A percentile compares a stretch with the other conserved stretches of the same genome.
phyloP scores from a whole-genome alignment of 2,113 vertebrate genomes.

The Phalacrocorax pelagicus region DNA sequence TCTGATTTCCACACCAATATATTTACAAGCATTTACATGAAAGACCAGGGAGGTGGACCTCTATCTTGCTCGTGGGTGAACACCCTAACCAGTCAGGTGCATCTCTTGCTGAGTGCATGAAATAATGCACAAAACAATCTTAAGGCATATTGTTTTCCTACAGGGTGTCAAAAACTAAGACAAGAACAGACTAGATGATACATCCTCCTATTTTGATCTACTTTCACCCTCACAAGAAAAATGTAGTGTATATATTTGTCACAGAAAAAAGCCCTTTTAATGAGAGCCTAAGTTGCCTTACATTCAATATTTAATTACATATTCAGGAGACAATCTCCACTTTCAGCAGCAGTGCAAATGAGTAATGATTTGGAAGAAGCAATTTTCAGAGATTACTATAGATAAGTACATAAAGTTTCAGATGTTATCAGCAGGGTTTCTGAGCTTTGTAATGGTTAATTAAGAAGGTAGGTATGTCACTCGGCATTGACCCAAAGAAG shows the following conservation, averaged over 20 bases:
- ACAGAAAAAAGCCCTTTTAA: not conserved
- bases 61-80: not conserved
- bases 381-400: not conserved
- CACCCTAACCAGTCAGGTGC: not conserved
- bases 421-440: not conserved
- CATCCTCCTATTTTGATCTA: not conserved
- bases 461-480: not conserved
- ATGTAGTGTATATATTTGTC: not conserved
- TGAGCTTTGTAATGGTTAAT: not conserved
- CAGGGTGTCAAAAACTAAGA: not conserved
- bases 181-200: not conserved
- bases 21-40: not conserved
- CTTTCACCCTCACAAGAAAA: not conserved
- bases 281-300: not conserved
- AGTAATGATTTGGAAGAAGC: not conserved
- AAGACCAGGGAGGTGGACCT: not conserved
- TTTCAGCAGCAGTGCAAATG: not conserved
- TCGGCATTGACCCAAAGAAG: not conserved
- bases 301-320: not conserved
- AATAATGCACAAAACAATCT: not conserved
- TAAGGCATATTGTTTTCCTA: not conserved
- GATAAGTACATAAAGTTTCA: not conserved
- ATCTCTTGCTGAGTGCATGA: not conserved
- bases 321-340: not conserved
- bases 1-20: not conserved